phyloP scores from a whole-genome alignment of 1,140 invertebrate genomes.

The Temnothorax longispinosus region DNA sequence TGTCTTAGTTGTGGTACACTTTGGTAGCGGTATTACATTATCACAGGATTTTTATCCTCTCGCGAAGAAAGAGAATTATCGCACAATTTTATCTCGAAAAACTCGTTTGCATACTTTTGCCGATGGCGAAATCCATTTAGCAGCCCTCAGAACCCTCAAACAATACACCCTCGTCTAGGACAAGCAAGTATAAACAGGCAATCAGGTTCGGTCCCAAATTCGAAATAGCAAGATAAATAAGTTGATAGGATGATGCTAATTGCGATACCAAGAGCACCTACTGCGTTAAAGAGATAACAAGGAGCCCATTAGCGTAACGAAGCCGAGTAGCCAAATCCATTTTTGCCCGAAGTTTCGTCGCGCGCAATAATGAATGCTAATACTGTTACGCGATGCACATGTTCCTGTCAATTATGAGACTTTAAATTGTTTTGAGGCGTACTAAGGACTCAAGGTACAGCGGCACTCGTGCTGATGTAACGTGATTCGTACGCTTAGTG shows the following conservation, averaged over 20 bases:
- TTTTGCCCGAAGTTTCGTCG: slow-evolving; percentile 54
- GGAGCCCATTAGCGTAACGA: slow-evolving; percentile 53
- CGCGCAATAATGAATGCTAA: slow-evolving; percentile 64
- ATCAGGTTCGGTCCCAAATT: slow-evolving; percentile 54
- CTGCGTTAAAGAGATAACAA: slow-evolving; percentile 65
- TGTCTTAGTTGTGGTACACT: slow-evolving; percentile 1
- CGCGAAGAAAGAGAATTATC: slow-evolving; percentile 42
- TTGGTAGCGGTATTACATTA: slow-evolving; percentile 18
- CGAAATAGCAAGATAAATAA: slow-evolving; percentile 67
- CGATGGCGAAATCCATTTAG: slow-evolving; percentile 33
- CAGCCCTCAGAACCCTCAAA: slow-evolving; percentile 16
- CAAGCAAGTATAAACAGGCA: slow-evolving; percentile 52
- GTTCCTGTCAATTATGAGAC: slow-evolving; percentile 54
- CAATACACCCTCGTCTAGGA: slow-evolving; percentile 2
- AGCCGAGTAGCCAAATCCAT: slow-evolving; percentile 59
- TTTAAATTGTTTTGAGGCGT: slow-evolving; percentile 44
- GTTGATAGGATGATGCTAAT: slow-evolving; percentile 64
- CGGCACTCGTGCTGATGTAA: slow-evolving; percentile 24
- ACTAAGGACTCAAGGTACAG: slow-evolving; percentile 14
- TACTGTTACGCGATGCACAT: slow-evolving; percentile 52
- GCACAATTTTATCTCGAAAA: slow-evolving; percentile 41
- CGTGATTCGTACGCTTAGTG: neutral
- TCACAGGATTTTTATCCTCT: slow-evolving; percentile 21
- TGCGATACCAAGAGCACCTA: slow-evolving; percentile 58
- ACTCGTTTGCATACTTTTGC: slow-evolving; percentile 45